Evolutionary conservation across 2,797 vertebrate species (phyloP).

Genomic region (Acanthis flammea): DNA sequence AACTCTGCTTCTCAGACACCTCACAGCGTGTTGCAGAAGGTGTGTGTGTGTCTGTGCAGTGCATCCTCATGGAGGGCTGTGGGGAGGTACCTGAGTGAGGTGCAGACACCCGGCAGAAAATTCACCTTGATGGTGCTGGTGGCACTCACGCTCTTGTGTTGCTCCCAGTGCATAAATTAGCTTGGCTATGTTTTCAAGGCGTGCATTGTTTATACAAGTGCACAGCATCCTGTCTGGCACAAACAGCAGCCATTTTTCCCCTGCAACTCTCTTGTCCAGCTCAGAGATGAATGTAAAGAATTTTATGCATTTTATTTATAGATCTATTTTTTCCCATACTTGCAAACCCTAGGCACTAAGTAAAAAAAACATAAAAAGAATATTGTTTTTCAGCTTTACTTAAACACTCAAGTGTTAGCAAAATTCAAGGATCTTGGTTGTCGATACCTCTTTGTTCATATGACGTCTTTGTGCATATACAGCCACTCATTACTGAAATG

Average conservation of each 20-base stretch:
- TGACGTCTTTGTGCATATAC: neutral
- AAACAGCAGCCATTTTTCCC: neutral
- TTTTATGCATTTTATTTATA: neutral
- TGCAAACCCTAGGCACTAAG: neutral
- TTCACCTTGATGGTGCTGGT: neutral
- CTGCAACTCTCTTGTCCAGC: neutral
- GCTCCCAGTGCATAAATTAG: neutral
- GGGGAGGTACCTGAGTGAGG: neutral
- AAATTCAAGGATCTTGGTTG: neutral
- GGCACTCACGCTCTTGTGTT: neutral
- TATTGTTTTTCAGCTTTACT: neutral
- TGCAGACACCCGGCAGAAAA: neutral
- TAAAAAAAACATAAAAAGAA: neutral
- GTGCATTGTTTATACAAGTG: neutral
- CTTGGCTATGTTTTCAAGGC: neutral
- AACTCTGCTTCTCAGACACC: neutral
- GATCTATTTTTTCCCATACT: neutral
- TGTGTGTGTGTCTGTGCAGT: neutral
- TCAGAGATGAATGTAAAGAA: neutral
- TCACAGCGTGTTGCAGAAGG: neutral
- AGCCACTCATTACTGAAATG: neutral
- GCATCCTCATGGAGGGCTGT: fast-evolving
- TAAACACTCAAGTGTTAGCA: neutral
- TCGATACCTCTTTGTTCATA: neutral
- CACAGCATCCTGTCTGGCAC: neutral